These are phyloP conservation scores for Manis javanica DNA, from an alignment of 2,797 vertebrate genomes.

Conservation along the genomic window DNA sequence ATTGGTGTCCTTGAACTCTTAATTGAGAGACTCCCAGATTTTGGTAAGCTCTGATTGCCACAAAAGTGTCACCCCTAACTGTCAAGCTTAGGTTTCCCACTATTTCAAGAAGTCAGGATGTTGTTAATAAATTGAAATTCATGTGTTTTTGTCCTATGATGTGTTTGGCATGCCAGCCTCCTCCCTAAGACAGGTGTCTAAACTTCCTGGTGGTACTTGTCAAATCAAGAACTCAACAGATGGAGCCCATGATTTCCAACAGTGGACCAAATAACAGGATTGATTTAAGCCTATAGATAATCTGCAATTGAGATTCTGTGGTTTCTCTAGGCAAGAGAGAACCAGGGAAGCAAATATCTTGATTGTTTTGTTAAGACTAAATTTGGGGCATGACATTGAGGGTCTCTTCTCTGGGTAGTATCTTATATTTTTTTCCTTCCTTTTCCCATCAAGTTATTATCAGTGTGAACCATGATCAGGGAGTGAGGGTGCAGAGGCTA, in stretches of 20 bases:
- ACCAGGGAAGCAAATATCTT: background rate
- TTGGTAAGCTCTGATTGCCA: background rate
- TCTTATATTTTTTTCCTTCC: no score
- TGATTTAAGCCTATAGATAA: background rate
- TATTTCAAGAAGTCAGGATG: background rate
- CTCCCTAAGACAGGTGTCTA: background rate
- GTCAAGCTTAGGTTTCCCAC: background rate
- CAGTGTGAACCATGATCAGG: background rate
- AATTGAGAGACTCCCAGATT: background rate
- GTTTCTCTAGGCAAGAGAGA: background rate
- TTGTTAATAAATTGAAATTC: background rate
- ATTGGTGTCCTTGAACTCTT: background rate
- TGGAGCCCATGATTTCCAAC: background rate
- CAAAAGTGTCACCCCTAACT: background rate
- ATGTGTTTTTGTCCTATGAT: background rate
- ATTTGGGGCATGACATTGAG: background rate
- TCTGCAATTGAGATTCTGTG: background rate
- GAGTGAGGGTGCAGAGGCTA: background rate
- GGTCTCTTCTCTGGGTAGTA: background rate
- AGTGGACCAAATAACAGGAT: background rate
- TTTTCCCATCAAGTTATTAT: background rate
- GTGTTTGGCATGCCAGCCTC: background rate
- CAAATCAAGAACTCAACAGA: background rate
- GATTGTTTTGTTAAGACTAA: background rate
- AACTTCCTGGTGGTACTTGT: background rate